These are phyloP conservation scores for Aphyosemion australe DNA, from an alignment of 2,113 vertebrate species.

Conservation along the genomic window DNA sequence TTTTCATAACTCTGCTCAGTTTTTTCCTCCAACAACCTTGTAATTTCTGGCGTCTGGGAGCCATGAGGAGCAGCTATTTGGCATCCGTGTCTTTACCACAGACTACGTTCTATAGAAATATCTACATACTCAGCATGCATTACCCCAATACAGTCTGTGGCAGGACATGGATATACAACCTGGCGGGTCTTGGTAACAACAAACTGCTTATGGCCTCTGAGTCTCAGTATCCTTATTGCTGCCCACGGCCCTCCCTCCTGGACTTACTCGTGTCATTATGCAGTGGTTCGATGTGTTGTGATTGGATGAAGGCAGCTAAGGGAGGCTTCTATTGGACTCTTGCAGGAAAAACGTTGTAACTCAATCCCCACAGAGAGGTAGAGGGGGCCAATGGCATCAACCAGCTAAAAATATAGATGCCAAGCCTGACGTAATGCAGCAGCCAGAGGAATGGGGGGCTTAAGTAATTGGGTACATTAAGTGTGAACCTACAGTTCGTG, in stretches of 20 bases:
- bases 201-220: not conserved
- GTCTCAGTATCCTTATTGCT: slow-evolving; percentile 21
- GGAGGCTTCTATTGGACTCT: slow-evolving; percentile 56
- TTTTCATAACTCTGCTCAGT: slow-evolving; percentile 61
- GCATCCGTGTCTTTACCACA: slow-evolving; percentile 48
- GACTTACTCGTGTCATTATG: slow-evolving; percentile 36
- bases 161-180: slow-evolving; percentile 32
- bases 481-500: slow-evolving; percentile 63
- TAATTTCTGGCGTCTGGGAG: slow-evolving; percentile 69
- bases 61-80: slow-evolving; percentile 40
- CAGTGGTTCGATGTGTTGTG: slow-evolving; percentile 49
- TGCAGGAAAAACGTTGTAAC: slow-evolving; percentile 75
- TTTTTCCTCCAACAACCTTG: slow-evolving; percentile 56
- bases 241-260: slow-evolving; percentile 22
- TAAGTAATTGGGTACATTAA: slow-evolving; percentile 83
- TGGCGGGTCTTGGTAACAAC: slow-evolving; percentile 26
- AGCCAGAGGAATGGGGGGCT: slow-evolving; percentile 53
- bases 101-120: slow-evolving; percentile 45
- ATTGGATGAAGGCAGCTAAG: slow-evolving; percentile 41
- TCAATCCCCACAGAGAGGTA: slow-evolving; percentile 66
- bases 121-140: slow-evolving; percentile 31
- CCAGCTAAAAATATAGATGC: slow-evolving; percentile 79
- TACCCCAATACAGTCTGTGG: slow-evolving; percentile 41
- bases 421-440: slow-evolving; percentile 81
- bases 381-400: slow-evolving; percentile 66